Conservation (phyloP, 2,888 invertebrate genomes). For the Nemotelus pantherinus region DNA sequence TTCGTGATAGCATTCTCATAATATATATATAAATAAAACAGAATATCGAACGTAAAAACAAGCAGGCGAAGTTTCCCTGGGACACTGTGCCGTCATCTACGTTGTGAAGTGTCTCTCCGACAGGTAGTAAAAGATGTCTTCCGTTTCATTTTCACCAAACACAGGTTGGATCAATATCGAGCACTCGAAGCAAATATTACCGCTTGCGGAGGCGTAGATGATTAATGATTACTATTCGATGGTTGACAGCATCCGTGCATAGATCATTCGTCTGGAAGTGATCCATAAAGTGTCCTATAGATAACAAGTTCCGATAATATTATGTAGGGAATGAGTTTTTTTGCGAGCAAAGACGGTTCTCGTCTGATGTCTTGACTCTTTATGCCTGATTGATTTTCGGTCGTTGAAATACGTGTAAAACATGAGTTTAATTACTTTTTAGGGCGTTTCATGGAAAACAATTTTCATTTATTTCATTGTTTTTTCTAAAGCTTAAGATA, state of each 20-base stretch:
- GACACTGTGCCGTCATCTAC: no score
- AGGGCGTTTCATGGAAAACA: no score
- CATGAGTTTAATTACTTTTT: neutral
- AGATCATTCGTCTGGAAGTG: constrained; percentile 2
- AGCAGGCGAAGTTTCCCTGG: no score
- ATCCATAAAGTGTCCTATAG: neutral
- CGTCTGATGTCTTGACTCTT: neutral
- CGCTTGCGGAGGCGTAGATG: constrained; percentile 15
- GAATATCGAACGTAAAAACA: no score
- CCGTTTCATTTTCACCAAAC: no score
- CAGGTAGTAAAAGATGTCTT: no score
- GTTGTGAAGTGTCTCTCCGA: no score
- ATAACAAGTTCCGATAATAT: neutral
- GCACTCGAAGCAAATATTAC: constrained; percentile 6
- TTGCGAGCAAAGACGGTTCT: neutral
- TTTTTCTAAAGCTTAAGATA: no score
- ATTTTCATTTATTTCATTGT: no score
- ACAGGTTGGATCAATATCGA: neutral
- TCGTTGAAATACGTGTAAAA: neutral
- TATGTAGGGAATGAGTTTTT: neutral
- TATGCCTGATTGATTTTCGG: neutral
- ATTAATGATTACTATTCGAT: constrained; percentile 33
- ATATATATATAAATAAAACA: no score
- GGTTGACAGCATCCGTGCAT: constrained; percentile 16
- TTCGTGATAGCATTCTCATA: no score